Evolutionary conservation across 2,888 invertebrate genomes (phyloP).

Genomic region (Apoda limacodes): DNA sequence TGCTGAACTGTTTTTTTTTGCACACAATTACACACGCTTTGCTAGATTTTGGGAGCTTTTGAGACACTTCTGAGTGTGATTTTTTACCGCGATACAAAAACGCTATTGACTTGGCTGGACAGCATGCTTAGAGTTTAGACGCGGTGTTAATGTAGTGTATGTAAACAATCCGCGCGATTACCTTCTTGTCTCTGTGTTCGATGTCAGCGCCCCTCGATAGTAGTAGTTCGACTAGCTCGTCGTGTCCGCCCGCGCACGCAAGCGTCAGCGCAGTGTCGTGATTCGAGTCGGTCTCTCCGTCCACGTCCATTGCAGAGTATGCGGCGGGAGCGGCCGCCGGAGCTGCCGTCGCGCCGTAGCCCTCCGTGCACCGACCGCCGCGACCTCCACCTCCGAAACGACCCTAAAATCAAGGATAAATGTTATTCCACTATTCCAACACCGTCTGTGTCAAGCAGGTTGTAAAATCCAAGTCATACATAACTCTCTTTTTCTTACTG

Average conservation of each 20-base stretch:
- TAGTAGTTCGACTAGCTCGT: slow-evolving; percentile 93
- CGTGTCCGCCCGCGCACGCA: slow-evolving; percentile 97
- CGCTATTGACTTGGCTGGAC: too few species aligned
- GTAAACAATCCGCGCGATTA: slow-evolving; percentile 19
- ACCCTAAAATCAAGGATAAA: slow-evolving; percentile 23
- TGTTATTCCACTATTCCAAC: too few species aligned
- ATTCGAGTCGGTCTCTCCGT: slow-evolving; percentile 98
- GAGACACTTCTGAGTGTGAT: too few species aligned
- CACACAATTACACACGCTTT: too few species aligned
- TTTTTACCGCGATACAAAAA: too few species aligned
- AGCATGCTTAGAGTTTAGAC: too few species aligned
- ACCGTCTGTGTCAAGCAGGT: background rate
- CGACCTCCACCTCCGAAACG: slow-evolving; percentile 35
- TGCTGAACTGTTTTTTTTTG: too few species aligned
- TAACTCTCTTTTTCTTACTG: too few species aligned
- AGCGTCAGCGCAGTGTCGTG: slow-evolving; percentile 98
- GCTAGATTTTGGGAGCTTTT: too few species aligned
- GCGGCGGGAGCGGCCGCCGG: slow-evolving; percentile 61
- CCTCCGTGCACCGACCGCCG: slow-evolving; percentile 27
- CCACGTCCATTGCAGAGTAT: slow-evolving; percentile 89
- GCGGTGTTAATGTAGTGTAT: too few species aligned
- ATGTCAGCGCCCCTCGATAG: slow-evolving; percentile 94
- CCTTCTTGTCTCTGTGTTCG: slow-evolving; percentile 97
- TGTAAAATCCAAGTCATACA: too few species aligned
- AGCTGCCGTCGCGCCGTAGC: slow-evolving; percentile 36